Conservation (phyloP, 2,113 vertebrate species). For the Lamprologus tigripictilis region DNA sequence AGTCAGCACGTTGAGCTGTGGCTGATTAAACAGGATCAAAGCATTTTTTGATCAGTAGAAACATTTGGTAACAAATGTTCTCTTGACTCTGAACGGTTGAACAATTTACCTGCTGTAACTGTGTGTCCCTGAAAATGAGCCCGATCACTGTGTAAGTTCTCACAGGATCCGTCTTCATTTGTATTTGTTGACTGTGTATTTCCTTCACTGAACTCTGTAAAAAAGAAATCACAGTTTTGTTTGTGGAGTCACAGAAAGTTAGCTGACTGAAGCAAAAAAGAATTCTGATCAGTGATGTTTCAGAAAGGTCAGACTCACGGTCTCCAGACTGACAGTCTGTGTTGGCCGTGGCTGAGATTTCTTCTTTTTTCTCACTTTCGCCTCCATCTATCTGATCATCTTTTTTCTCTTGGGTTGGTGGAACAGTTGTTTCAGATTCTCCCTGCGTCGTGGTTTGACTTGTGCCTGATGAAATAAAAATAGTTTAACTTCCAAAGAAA, state of each 20-base stretch:
- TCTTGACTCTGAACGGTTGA: background rate
- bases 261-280: background rate
- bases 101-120: background rate
- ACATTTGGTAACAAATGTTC: background rate
- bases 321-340: background rate
- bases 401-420: background rate
- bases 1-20: background rate
- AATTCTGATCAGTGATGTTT: background rate
- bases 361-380: rapidly evolving
- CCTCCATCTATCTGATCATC: background rate
- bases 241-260: background rate
- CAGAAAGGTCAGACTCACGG: background rate
- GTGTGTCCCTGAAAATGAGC: background rate
- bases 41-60: background rate
- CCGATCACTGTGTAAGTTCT: background rate
- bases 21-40: background rate
- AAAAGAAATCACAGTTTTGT: background rate
- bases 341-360: rapidly evolving
- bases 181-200: background rate
- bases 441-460: rapidly evolving
- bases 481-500: background rate
- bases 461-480: background rate
- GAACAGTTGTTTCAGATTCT: background rate
- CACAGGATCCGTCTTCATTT: background rate
- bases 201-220: background rate